phyloP scores from a whole-genome alignment of 2,888 invertebrate genomes.

The Eurytoma californica region DNA sequence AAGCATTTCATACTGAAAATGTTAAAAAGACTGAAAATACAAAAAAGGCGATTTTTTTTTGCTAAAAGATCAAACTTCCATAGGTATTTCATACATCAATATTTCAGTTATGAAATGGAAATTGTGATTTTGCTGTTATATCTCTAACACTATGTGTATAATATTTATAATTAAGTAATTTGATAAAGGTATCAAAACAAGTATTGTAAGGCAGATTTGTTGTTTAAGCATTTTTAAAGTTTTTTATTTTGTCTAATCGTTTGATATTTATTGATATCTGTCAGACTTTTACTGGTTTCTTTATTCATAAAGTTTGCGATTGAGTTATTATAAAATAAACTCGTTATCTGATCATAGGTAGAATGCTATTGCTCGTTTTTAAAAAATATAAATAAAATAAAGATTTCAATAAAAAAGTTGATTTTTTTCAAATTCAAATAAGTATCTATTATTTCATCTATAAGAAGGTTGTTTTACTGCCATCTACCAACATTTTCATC shows the following conservation, averaged over 20 bases:
- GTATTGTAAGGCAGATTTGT: conserved; percentile 8
- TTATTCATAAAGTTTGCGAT: not conserved
- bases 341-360: too few species aligned
- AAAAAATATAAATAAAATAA: conserved; percentile 21
- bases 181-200: not conserved
- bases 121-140: conserved; percentile 35
- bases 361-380: conserved; percentile 1
- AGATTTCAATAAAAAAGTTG: not conserved
- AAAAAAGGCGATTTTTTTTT: conserved; percentile 29
- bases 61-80: conserved; percentile 17
- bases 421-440: too few species aligned
- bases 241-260: conserved; percentile 15
- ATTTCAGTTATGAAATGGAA: conserved; percentile 33
- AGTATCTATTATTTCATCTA: too few species aligned
- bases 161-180: conserved; percentile 18
- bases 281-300: not conserved
- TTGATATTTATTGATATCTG: conserved; percentile 23
- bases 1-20: conserved; percentile 40
- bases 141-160: conserved; percentile 17
- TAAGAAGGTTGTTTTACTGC: too few species aligned
- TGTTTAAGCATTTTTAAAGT: conserved; percentile 5
- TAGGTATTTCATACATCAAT: conserved; percentile 33
- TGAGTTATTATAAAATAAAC: not conserved
- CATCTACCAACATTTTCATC: too few species aligned
- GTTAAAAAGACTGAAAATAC: conserved; percentile 42